phyloP scores from a whole-genome alignment of 2,888 invertebrate genomes.

The Metopia argyrocephala region DNA sequence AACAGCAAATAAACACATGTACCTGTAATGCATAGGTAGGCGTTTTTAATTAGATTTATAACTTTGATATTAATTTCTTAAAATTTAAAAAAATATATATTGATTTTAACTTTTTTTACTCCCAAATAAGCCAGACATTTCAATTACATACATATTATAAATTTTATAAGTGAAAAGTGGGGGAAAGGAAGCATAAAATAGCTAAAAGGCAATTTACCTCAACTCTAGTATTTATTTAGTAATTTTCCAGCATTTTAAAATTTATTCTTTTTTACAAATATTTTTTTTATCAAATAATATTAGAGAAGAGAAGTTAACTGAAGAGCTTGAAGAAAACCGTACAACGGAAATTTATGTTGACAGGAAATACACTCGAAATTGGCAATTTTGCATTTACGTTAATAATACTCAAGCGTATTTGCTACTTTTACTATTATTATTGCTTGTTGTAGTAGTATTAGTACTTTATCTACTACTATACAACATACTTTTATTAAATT shows the following conservation, averaged over 20 bases:
- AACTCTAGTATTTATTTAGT: conserved; percentile 55
- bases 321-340: conserved; percentile 24
- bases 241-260: conserved; percentile 57
- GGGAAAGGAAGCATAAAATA: conserved; percentile 7
- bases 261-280: conserved; percentile 22
- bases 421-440: conserved; percentile 67
- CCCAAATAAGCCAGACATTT: conserved; percentile 50
- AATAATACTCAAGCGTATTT: conserved; percentile 78
- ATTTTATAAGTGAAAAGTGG: background rate
- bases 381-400: conserved; percentile 79
- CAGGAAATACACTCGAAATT: conserved; percentile 79
- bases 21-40: conserved; percentile 1
- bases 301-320: background rate
- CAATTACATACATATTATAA: conserved; percentile 53
- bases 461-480: conserved; percentile 56
- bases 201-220: conserved; percentile 55
- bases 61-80: conserved; percentile 49
- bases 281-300: conserved; percentile 14
- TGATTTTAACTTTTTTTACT: no score
- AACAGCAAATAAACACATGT: background rate
- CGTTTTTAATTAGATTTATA: conserved; percentile 25
- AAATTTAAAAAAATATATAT: background rate
- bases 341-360: conserved; percentile 75
- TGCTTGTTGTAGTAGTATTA: conserved; percentile 20
- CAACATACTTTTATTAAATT: conserved; percentile 33